Conservation (phyloP, 2,113 vertebrate genomes). For the Poicephalus meyeri region DNA sequence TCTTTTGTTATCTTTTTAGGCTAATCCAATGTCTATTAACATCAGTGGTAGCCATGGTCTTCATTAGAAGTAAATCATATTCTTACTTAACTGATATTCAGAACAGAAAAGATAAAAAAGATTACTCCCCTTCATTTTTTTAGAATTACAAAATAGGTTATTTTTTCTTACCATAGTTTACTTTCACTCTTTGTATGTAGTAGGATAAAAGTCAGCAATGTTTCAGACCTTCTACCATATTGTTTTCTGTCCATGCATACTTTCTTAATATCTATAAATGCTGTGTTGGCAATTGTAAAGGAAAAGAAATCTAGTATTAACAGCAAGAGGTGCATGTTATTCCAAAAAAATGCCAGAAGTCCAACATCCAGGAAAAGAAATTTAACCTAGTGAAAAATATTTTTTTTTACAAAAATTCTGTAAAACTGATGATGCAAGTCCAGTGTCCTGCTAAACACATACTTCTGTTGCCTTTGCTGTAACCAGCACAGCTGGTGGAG, state of each 20-base stretch:
- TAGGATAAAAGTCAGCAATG: not conserved
- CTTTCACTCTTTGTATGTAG: not conserved
- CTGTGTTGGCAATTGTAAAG: not conserved
- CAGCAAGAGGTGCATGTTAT: not conserved
- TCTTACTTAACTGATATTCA: not conserved
- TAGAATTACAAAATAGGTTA: not conserved
- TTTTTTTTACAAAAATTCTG: not conserved
- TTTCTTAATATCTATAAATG: not conserved
- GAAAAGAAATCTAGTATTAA: not conserved
- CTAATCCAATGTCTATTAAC: not conserved
- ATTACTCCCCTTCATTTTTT: not conserved
- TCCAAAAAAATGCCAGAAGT: not conserved
- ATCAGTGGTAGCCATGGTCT: not conserved
- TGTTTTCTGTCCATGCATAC: not conserved
- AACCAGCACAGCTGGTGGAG: not conserved
- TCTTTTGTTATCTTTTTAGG: not conserved
- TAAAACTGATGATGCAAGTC: not conserved
- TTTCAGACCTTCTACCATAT: not conserved
- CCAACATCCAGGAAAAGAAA: not conserved
- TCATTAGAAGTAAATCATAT: not conserved
- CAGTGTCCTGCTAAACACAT: not conserved
- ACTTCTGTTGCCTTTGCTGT: not conserved
- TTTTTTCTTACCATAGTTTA: not conserved
- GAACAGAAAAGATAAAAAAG: not conserved
- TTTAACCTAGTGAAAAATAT: not conserved